Evolutionary conservation across 2,888 invertebrate genomes (phyloP).

Genomic region (Tupiocoris notatus): DNA sequence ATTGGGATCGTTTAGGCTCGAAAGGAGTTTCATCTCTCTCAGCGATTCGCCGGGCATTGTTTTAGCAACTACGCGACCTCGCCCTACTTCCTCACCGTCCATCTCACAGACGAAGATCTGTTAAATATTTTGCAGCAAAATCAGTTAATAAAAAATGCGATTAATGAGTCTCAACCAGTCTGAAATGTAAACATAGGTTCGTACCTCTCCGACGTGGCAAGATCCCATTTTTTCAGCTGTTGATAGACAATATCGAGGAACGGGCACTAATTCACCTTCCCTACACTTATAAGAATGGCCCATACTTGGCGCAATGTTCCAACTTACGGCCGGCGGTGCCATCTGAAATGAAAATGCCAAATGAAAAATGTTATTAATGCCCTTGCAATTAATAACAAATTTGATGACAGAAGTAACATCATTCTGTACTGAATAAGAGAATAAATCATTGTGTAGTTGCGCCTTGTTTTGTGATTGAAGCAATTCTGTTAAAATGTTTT

Average conservation of each 20-base stretch:
- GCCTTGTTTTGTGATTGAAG: no score
- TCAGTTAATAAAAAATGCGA: no score
- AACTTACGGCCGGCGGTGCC: slow-evolving; percentile 60
- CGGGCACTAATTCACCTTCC: slow-evolving; percentile 60
- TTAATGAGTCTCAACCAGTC: background rate
- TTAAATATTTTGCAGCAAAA: no score
- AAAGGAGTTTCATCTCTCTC: slow-evolving; percentile 68
- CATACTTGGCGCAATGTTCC: slow-evolving; percentile 65
- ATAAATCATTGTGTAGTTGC: no score
- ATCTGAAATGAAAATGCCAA: slow-evolving; percentile 55
- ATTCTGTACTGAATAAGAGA: no score
- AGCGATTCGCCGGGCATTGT: slow-evolving; percentile 57
- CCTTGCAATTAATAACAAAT: no score
- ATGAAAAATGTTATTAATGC: no score
- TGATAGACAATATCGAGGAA: slow-evolving; percentile 60
- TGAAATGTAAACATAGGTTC: slow-evolving; percentile 28
- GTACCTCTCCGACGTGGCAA: slow-evolving; percentile 62
- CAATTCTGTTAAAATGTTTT: no score
- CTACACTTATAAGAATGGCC: slow-evolving; percentile 61
- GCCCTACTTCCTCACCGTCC: slow-evolving; percentile 58
- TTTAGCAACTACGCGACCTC: slow-evolving; percentile 59
- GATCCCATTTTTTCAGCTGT: slow-evolving; percentile 61
- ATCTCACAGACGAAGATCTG: slow-evolving; percentile 61
- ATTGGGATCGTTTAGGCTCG: slow-evolving; percentile 66
- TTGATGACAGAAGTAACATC: no score